Percentiles rank a stretch among this genome's conserved stretches.
Conservation (phyloP, 2,113 vertebrate species). For the Atractosteus spatula region DNA sequence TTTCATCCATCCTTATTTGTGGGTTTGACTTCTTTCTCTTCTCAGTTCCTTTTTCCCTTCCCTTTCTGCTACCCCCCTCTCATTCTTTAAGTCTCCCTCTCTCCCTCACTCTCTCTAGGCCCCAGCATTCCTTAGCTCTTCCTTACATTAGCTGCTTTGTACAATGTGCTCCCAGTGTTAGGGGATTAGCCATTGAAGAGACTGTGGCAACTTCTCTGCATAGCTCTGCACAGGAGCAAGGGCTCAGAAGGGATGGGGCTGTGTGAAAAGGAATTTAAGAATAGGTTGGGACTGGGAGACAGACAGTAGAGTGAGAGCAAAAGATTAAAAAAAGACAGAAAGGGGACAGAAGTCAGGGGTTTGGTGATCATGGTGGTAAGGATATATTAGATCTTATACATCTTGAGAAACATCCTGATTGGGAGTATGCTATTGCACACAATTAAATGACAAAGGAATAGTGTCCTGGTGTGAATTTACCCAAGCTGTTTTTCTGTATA, state of each 20-base stretch:
- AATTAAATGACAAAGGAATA: neutral
- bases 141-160: conserved; percentile 60
- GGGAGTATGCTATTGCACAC: neutral
- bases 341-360: conserved; percentile 7
- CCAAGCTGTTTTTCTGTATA: no score
- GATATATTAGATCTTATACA: neutral
- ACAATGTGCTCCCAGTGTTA: conserved; percentile 69
- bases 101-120: conserved; percentile 62
- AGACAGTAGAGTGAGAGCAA: conserved; percentile 21
- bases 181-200: conserved; percentile 70
- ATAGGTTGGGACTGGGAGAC: conserved; percentile 31
- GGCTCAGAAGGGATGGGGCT: conserved; percentile 7
- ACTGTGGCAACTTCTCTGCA: conserved; percentile 56
- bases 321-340: conserved; percentile 19
- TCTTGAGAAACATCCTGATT: neutral
- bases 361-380: conserved; percentile 8
- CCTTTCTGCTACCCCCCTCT: conserved; percentile 57
- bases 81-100: conserved; percentile 63
- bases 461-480: neutral
- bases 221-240: conserved; percentile 41
- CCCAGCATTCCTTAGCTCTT: conserved; percentile 69
- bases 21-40: conserved; percentile 76
- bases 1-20: conserved; percentile 69
- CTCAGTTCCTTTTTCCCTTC: conserved; percentile 67
- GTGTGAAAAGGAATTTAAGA: conserved; percentile 25